phyloP scores from a whole-genome alignment of 2,113 vertebrate genomes.

The Microcebus griseorufus region DNA sequence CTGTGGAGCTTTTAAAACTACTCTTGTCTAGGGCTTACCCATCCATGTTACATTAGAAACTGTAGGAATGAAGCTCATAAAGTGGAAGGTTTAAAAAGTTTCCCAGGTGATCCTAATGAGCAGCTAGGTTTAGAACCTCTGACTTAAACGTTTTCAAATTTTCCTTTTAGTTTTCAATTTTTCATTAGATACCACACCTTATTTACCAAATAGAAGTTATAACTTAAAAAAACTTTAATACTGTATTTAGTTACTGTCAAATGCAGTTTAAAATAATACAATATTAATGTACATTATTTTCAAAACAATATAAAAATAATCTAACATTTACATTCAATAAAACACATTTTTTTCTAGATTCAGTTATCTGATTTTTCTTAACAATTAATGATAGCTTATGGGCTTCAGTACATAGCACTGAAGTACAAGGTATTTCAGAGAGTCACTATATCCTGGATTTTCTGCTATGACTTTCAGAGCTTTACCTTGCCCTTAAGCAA shows the following conservation, averaged over 20 bases:
- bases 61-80: not conserved
- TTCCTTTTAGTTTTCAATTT: conserved; percentile 33
- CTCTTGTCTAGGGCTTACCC: not conserved
- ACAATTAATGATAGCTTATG: not conserved
- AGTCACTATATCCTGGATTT: not conserved
- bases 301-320: not conserved
- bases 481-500: conserved; percentile 35
- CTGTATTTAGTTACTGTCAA: not conserved
- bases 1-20: conserved; percentile 11
- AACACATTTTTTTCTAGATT: not conserved
- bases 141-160: not conserved
- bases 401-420: not conserved
- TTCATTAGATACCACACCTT: not conserved
- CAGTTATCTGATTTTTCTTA: not conserved
- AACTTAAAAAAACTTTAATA: not conserved
- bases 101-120: not conserved
- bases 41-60: conserved; percentile 28
- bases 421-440: not conserved
- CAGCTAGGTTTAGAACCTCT: not conserved
- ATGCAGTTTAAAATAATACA: not conserved
- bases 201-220: not conserved
- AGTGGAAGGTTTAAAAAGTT: conserved; percentile 4
- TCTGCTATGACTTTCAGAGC: not conserved
- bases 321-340: not conserved
- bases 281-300: not conserved